Base-by-base conservation (phyloP, 2,888 invertebrate species). In the Pediacus dermestoides region DNA sequence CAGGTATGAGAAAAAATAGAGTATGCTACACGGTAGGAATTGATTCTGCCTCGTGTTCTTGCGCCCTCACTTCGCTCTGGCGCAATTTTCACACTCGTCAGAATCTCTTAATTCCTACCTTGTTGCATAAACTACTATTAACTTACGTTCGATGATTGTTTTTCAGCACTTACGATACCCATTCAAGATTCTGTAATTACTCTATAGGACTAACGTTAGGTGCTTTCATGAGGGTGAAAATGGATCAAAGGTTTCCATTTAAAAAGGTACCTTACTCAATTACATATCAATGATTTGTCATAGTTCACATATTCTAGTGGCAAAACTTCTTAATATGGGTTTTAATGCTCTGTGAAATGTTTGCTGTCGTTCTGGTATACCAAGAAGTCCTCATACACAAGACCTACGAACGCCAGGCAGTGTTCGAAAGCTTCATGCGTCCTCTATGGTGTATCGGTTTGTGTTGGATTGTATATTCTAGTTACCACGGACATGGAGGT, bases 401-500 rank as follows among this genome's bases (percentile, higher is more conserved):
- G 23, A 23, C 18, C 12, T 16, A 16, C 12, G 35, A n/a, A 9
- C 6, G 16, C 10, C 14, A 37, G 26, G 45, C 41, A 4, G 22
- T 48, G 4, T 38, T 44, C 10, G 37, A 42, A 25, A 36, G 35
- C 10, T 35, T 53, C 9, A 32, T 39, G 7, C 43, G 50, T 15
- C 46, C 50, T 0, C 33, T 44, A 2, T 55, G 53, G 53, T 40
- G 48, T 30, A 15, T 37, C 4, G 41, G 52, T 22, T 25, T 55
- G 4, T 36, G 44, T 9, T 55, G 55, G 55, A 50, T 51, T 13
- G 39, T 49, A 26, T 48, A 49, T 40, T 44, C 53, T 22, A 47
- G 42, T 11, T 41, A 46, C 26, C 34, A 48, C 22, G 55, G 55
- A 36, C 49, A 52, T 35, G 48, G 50, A 37, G 52, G 58, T 57